Evolutionary conservation across 1,140 invertebrate genomes (phyloP).

Genomic region (Gonioctena quinquepunctata): DNA sequence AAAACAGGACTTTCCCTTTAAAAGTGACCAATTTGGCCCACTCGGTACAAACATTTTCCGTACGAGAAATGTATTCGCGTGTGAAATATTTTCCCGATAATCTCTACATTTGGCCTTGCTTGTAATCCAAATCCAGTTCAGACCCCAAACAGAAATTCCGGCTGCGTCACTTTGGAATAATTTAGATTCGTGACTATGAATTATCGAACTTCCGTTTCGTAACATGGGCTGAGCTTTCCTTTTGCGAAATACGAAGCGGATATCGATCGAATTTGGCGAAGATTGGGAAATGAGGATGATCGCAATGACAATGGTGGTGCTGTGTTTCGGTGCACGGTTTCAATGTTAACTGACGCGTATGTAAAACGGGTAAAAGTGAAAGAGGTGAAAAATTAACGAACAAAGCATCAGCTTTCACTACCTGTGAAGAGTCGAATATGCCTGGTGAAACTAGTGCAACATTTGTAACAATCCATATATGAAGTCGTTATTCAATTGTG

Average conservation of each 20-base stretch:
- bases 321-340: neutral
- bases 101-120: no score
- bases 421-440: neutral
- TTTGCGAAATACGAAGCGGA: neutral
- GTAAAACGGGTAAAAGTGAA: neutral
- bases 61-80: no score
- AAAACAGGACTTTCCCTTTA: no score
- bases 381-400: neutral
- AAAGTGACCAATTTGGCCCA: no score
- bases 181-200: neutral
- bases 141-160: no score
- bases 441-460: neutral
- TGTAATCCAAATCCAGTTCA: no score
- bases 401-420: neutral
- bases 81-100: no score
- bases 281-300: constrained; percentile 5
- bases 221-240: neutral
- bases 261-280: neutral
- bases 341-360: neutral
- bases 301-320: neutral
- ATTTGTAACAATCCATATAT: neutral
- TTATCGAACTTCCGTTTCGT: neutral
- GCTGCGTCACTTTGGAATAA: neutral
- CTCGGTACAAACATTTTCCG: no score
- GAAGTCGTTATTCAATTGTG: no score